phyloP scores from a whole-genome alignment of 2,888 invertebrate species.

The Cerastis leucographa region DNA sequence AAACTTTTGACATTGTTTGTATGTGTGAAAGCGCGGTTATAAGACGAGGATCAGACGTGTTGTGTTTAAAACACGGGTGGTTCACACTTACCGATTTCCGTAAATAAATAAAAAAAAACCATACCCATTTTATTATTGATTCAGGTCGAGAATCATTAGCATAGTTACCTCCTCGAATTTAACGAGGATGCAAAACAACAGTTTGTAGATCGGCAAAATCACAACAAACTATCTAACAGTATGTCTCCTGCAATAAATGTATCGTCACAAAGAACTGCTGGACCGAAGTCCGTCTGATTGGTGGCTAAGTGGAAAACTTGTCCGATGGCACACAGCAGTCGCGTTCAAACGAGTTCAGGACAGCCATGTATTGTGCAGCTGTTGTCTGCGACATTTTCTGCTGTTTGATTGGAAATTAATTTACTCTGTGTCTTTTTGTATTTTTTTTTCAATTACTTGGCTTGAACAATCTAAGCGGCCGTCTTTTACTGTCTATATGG shows the following conservation, averaged over 20 bases:
- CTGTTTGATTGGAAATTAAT: conserved; percentile 46
- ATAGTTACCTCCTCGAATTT: too few relatives aligned
- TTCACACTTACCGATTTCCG: too few relatives aligned
- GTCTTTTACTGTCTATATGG: neutral
- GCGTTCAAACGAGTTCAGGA: conserved; percentile 35
- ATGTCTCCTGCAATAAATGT: conserved; percentile 48
- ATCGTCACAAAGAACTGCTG: conserved; percentile 61
- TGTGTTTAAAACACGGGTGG: too few relatives aligned
- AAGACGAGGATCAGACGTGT: too few relatives aligned
- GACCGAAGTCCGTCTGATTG: conserved; percentile 62
- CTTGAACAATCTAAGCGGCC: neutral
- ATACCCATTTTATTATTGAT: too few relatives aligned
- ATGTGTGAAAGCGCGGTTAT: too few relatives aligned
- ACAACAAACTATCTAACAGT: conserved; percentile 37
- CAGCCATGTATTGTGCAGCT: conserved; percentile 51
- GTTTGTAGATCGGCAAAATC: too few relatives aligned
- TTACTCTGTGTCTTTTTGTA: neutral
- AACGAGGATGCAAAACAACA: too few relatives aligned
- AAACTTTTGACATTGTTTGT: too few relatives aligned
- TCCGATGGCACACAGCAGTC: conserved; percentile 42
- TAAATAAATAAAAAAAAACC: too few relatives aligned
- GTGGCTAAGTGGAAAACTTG: conserved; percentile 67
- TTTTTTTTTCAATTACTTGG: neutral
- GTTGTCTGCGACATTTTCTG: conserved; percentile 25
- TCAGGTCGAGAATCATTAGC: too few relatives aligned